Base-by-base conservation (phyloP, 2,888 invertebrate genomes). In the Plusia festucae region DNA sequence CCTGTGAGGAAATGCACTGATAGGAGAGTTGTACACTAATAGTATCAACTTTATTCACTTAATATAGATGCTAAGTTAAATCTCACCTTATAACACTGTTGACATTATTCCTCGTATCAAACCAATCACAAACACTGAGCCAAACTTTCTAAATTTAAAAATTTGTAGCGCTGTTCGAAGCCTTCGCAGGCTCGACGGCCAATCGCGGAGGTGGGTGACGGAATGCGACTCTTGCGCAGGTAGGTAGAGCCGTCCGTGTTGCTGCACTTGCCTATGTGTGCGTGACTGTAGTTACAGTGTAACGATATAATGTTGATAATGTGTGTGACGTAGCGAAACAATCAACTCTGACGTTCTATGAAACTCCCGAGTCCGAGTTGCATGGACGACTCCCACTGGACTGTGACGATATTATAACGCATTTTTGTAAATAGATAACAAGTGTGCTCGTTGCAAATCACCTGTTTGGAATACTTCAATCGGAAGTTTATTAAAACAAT, bases 201-300 rank as follows among this genome's bases (percentile, higher is more conserved):
- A 90, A 90, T 91, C 85, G 90, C 90, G 88, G 84, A 89, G 91
- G 91, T 91, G 88, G 86, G 82, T 89, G 89, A 89, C 92, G 93
- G 94, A 94, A 94, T 94, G 94, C 82, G 92, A 91, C 94, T 92
- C 94, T 81, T 84, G 94, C 94, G 94, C 94, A 94, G 93, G 93
- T 93, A 94, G 93, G 93, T 93, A 93, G 85, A 85, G 84, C 74
- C 73, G 76, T 74, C 70, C 70, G 88, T 87, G 82, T 83, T 84
- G 65, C 86, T 82, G 70, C 69, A 74, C 54, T 56, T 76, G 58
- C 65, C 70, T 70, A 69, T 82, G 91, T 91, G 88, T 88, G 91
- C 67, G 89, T 88, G 81, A 82, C 72, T 82, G 82, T 90, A 86
- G 82, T 78, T 85, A 92, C 87, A 88, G 76, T 88, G 89, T 89